Base-by-base conservation (phyloP, 2,888 invertebrate genomes). In the Cephus rjabovi region DNA sequence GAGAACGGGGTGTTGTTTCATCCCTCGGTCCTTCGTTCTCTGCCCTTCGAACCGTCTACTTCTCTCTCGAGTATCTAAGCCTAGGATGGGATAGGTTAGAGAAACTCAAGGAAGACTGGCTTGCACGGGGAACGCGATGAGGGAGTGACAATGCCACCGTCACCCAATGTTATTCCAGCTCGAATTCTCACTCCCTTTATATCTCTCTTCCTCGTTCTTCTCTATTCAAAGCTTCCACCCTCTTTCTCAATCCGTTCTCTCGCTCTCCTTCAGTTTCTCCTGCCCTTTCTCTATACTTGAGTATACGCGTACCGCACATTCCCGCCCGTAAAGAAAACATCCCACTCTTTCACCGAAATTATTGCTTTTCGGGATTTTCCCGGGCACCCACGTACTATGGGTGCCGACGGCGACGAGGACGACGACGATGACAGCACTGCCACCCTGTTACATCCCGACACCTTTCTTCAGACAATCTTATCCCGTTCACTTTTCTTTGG, bases 1-100 rank as follows among this genome's bases (percentile, higher is more conserved):
- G 88, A 87, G 87, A 89, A 88, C 85, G 86, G 87, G 89, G 88
- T 90, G 90, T 90, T 90, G 87, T 90, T 90, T 89, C 88, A 90
- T 86, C 89, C 89, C 89, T 88, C 86, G 87, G 81, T 76, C 75
- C 74, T 78, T 75, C 75, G 77, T 79, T 82, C 81, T 79, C 81
- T 83, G 79, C 83, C 80, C 81, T 79, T 80, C 80, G 83, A 84
- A 85, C 85, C 84, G 81, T 84, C 84, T 82, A 78, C 79, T 68
- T 34, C 73, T 35, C 79, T 77, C 80, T 78, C 77, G 78, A 81
- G 81, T 40, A 40, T 81, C 79, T 77, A 79, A 75, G 77, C 76
- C 85, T 81, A 79, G 77, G 76, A 82, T 83, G 85, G 85, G 87
- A 86, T 88, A 86, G 87, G 85, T 86, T 81, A 83, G 82, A 35